These are phyloP conservation scores for Plagiodera versicolora DNA, from an alignment of 2,888 invertebrate species.

Conservation along the genomic window DNA sequence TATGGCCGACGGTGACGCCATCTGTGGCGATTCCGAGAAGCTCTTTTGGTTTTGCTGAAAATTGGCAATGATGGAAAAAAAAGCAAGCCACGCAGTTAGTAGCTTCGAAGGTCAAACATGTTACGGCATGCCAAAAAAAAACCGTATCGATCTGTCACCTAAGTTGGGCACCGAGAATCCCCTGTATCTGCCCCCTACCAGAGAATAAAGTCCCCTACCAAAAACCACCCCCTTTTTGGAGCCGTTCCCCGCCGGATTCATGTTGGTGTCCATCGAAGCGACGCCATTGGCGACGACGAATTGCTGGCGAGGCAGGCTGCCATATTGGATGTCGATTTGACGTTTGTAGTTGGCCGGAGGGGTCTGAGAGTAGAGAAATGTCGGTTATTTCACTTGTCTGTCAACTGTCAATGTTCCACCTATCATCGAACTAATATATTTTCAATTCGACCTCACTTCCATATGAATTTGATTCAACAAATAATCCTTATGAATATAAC, in stretches of 20 bases:
- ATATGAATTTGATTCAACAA: too few species aligned
- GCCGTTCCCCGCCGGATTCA: constrained; percentile 51
- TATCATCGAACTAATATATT: too few species aligned
- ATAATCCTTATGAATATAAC: too few species aligned
- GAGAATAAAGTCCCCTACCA: constrained; percentile 65
- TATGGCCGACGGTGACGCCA: too few species aligned
- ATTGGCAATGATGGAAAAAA: too few species aligned
- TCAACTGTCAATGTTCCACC: too few species aligned
- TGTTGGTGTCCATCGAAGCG: constrained; percentile 50
- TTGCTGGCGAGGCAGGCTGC: constrained; percentile 76
- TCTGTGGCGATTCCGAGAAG: too few species aligned
- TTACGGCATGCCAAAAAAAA: constrained; percentile 13
- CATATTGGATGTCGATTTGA: constrained; percentile 76
- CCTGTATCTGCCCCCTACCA: constrained; percentile 64
- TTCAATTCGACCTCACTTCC: too few species aligned
- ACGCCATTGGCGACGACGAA: constrained; percentile 56
- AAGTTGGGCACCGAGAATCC: constrained; percentile 90
- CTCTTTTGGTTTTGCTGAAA: too few species aligned
- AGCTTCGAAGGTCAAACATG: constrained; percentile 3
- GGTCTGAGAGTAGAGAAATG: constrained; percentile 57
- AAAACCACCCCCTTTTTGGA: constrained; percentile 71
- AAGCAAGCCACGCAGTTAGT: constrained; percentile 22
- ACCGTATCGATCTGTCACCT: constrained; percentile 66
- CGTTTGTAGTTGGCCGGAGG: constrained; percentile 76
- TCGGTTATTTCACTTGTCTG: constrained; percentile 42